A percentile compares a stretch with the other conserved stretches of the same genome.
These are phyloP conservation scores for Drosophila testacea DNA, from an alignment of 2,888 invertebrate genomes.

Conservation along the genomic window DNA sequence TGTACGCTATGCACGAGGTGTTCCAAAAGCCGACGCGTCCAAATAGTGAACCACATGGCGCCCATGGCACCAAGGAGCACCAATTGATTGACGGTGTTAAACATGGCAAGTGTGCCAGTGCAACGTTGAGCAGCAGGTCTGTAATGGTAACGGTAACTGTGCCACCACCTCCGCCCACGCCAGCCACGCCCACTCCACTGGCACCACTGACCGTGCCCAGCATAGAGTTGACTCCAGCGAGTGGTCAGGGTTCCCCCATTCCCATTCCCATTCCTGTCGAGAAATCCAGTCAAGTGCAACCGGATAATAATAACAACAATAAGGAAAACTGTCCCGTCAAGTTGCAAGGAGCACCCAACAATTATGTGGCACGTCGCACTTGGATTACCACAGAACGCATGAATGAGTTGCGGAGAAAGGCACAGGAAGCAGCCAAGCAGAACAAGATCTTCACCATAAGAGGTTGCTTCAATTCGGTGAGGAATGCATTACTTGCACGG, in stretches of 20 bases:
- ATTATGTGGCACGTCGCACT: slow-evolving; percentile 80
- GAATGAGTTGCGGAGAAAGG: slow-evolving; percentile 88
- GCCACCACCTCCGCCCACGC: slow-evolving; percentile 50
- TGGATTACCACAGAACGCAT: slow-evolving; percentile 89
- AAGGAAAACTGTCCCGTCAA: slow-evolving; percentile 52
- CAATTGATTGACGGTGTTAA: slow-evolving; percentile 6
- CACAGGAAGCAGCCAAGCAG: slow-evolving; percentile 88
- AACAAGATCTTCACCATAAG: slow-evolving; percentile 90
- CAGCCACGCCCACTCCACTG: slow-evolving; percentile 32
- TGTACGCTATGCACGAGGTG: slow-evolving; percentile 59
- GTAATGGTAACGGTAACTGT: slow-evolving; percentile 29
- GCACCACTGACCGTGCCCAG: slow-evolving; percentile 57
- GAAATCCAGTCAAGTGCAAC: slow-evolving; percentile 9
- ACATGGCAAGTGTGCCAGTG: slow-evolving; percentile 62
- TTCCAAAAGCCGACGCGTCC: slow-evolving; percentile 54
- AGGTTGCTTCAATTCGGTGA: slow-evolving; percentile 90
- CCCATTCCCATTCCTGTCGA: neutral
- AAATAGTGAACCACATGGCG: slow-evolving; percentile 69
- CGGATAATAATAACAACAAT: slow-evolving; percentile 48
- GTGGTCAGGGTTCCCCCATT: slow-evolving; percentile 18
- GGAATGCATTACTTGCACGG: slow-evolving; percentile 89
- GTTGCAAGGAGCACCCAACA: slow-evolving; percentile 67
- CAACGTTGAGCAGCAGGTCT: slow-evolving; percentile 50
- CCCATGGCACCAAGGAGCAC: slow-evolving; percentile 24
- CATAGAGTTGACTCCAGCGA: slow-evolving; percentile 65